Evolutionary conservation across 2,888 invertebrate genomes (phyloP).

Genomic region (Drosophila infuscata): DNA sequence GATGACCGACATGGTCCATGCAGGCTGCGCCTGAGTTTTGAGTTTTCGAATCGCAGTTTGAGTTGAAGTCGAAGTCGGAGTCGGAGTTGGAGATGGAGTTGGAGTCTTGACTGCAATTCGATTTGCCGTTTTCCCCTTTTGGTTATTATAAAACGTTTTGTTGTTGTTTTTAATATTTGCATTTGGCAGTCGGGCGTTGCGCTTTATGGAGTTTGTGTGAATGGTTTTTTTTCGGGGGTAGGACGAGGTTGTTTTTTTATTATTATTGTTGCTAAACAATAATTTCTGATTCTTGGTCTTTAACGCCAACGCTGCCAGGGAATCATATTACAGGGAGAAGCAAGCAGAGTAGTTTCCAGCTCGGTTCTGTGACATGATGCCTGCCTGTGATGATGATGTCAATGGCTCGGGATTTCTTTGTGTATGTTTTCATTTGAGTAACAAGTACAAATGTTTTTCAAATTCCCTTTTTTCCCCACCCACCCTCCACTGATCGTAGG

Average conservation of each 20-base stretch:
- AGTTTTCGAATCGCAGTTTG: conserved; percentile 15
- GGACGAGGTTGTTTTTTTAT: conserved; percentile 60
- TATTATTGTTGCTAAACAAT: conserved; percentile 79
- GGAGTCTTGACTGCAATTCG: conserved; percentile 72
- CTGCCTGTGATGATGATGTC: conserved; percentile 58
- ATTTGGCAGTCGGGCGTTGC: conserved; percentile 77
- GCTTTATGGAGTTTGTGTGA: conserved; percentile 57
- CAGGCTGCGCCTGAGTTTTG: conserved; percentile 47
- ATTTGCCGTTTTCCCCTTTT: conserved; percentile 77
- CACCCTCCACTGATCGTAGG: conserved; percentile 37
- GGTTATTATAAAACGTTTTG: conserved; percentile 74
- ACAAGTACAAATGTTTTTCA: conserved; percentile 67
- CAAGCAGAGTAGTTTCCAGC: conserved; percentile 10
- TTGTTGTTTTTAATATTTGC: conserved; percentile 70
- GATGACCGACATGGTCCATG: conserved; percentile 70
- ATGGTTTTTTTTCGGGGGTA: conserved; percentile 59
- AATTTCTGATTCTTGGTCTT: conserved; percentile 75
- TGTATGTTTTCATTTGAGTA: conserved; percentile 23
- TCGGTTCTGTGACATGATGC: conserved; percentile 32
- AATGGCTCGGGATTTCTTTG: conserved; percentile 48
- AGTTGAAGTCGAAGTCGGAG: conserved; percentile 7
- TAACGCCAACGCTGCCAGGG: conserved; percentile 59
- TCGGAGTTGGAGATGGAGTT: background rate
- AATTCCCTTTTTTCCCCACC: conserved; percentile 38
- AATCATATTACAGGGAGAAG: conserved; percentile 58